These are phyloP conservation scores for Ia io DNA, from an alignment of 2,113 vertebrate species.

Conservation along the genomic window DNA sequence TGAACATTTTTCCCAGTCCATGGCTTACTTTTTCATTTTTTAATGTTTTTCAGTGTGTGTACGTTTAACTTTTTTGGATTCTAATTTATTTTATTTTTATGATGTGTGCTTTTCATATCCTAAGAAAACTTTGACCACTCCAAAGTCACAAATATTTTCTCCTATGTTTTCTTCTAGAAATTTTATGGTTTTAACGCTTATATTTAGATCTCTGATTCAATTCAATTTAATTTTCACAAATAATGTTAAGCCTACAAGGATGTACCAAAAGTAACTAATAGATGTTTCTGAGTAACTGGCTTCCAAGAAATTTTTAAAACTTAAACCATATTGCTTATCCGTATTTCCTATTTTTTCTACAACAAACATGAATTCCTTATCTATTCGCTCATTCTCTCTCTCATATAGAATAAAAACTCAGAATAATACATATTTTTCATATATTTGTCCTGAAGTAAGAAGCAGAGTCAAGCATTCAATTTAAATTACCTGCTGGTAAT, in stretches of 20 bases:
- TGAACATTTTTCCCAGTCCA: not conserved
- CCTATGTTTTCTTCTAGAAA: not conserved
- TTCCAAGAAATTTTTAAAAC: not conserved
- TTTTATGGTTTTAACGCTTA: constrained; percentile 4
- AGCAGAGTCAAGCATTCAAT: constrained; percentile 1
- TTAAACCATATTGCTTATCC: not conserved
- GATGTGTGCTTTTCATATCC: not conserved
- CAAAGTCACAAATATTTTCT: not conserved
- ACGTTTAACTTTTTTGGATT: not conserved
- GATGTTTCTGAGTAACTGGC: not conserved
- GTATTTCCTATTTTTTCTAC: not conserved
- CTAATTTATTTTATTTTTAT: not conserved
- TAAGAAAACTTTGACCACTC: not conserved
- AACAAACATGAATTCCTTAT: not conserved
- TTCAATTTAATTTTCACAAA: constrained; percentile 33
- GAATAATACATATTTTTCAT: not conserved
- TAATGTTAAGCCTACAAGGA: not conserved
- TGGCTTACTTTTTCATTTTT: not conserved
- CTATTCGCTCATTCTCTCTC: not conserved
- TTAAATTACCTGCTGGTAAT: constrained; percentile 88
- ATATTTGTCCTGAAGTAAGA: not conserved
- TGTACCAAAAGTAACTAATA: not conserved
- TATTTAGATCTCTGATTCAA: not conserved
- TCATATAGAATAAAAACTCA: not conserved
- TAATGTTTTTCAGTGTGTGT: not conserved